Percentiles rank a stretch among this genome's conserved stretches.
These are phyloP conservation scores for Cataglyphis rosenhaueri DNA, from an alignment of 2,888 invertebrate species.

Conservation along the genomic window DNA sequence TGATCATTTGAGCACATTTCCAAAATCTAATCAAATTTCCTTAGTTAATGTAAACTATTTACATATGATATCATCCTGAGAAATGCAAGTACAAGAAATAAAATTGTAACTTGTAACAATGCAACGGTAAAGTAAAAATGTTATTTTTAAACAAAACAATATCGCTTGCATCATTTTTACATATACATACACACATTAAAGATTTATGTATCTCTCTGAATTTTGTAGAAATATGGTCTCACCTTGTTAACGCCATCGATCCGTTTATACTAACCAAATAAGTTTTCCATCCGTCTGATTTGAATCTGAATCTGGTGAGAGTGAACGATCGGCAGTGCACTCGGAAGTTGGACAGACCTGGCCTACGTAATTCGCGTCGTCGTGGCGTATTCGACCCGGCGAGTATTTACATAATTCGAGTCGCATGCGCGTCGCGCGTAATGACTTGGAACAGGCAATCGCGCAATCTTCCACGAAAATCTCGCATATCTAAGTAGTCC, in stretches of 20 bases:
- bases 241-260: conserved; percentile 23
- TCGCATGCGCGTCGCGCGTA: conserved; percentile 66
- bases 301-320: not conserved
- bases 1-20: not conserved
- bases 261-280: not conserved
- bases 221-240: not conserved
- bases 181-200: too few species aligned
- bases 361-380: conserved; percentile 33
- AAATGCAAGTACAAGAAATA: not conserved
- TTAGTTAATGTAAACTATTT: not conserved
- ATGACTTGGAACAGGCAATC: conserved; percentile 69
- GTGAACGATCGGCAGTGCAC: not conserved
- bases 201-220: not conserved
- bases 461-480: conserved; percentile 73
- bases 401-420: conserved; percentile 73
- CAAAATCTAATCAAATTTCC: not conserved
- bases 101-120: not conserved
- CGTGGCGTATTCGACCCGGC: conserved; percentile 47
- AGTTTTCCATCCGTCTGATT: not conserved
- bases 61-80: not conserved
- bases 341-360: conserved; percentile 44
- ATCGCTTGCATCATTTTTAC: not conserved
- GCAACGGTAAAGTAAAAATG: not conserved
- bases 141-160: not conserved
- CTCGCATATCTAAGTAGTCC: conserved; percentile 67